Evolutionary conservation across 1,140 invertebrate species (phyloP).

Genomic region (Drosophila pachea): DNA sequence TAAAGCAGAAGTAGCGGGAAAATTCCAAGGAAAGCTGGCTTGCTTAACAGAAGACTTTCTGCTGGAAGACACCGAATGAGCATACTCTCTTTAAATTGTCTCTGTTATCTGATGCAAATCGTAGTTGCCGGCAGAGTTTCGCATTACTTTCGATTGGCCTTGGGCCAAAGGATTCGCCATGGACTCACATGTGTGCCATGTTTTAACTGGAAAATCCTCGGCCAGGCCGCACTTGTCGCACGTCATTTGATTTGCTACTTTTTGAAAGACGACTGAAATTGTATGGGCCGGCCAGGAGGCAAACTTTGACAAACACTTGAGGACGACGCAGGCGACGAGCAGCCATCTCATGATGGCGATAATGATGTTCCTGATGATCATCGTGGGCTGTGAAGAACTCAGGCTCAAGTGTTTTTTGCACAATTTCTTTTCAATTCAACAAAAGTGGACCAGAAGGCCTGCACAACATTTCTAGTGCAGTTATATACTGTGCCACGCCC

Average conservation of each 20-base stretch:
- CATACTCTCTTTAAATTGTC: neutral
- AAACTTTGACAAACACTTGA: conserved; percentile 74
- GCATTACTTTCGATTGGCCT: neutral
- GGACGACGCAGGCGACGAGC: conserved; percentile 27
- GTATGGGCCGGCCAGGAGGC: conserved; percentile 57
- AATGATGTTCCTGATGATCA: conserved; percentile 2
- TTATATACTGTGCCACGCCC: neutral
- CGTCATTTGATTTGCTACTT: conserved; percentile 72
- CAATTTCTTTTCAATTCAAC: conserved; percentile 76
- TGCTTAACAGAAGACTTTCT: too few species aligned
- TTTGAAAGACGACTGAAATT: conserved; percentile 41
- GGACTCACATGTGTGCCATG: neutral
- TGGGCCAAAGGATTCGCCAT: neutral
- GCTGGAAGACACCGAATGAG: too few species aligned
- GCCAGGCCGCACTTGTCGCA: conserved; percentile 61
- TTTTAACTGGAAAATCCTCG: conserved; percentile 53
- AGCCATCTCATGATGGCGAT: conserved; percentile 18
- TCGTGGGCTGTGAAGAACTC: conserved; percentile 18
- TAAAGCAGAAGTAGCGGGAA: too few species aligned
- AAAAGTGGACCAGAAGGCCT: conserved; percentile 66
- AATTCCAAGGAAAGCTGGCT: too few species aligned
- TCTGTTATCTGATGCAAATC: too few species aligned
- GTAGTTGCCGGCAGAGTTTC: too few species aligned
- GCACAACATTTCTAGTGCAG: conserved; percentile 47
- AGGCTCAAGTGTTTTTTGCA: conserved; percentile 75